A percentile compares a stretch with the other conserved stretches of the same genome.
Evolutionary conservation across 2,888 invertebrate genomes (phyloP).

Genomic region (Drosophila antonietae): DNA sequence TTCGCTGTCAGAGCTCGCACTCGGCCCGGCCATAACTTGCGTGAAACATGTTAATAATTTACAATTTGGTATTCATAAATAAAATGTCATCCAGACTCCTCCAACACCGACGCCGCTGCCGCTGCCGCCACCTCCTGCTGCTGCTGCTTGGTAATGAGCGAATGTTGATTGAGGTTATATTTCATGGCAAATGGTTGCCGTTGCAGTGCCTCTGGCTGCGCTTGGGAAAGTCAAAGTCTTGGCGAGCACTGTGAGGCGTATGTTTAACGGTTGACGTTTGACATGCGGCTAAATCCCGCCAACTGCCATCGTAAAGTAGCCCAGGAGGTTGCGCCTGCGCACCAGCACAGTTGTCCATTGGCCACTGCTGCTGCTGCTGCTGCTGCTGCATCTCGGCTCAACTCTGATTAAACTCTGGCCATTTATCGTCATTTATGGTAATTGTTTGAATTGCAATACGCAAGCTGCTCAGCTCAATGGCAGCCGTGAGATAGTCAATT

Average conservation of each 20-base stretch:
- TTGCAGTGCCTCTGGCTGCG: constrained; percentile 26
- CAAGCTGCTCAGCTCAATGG: constrained; percentile 40
- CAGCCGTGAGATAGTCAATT: constrained; percentile 16
- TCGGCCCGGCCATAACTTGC: constrained; percentile 77
- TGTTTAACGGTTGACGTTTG: constrained; percentile 69
- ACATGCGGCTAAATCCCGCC: constrained; percentile 60
- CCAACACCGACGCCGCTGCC: constrained; percentile 37
- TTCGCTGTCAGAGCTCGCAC: constrained; percentile 55
- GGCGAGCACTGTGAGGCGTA: constrained; percentile 37
- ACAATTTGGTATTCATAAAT: constrained; percentile 85
- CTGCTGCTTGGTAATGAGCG: constrained; percentile 71
- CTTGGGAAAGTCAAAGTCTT: constrained; percentile 62
- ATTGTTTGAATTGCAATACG: constrained; percentile 69
- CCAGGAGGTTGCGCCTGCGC: constrained; percentile 55
- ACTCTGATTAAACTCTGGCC: constrained; percentile 67
- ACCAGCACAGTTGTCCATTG: constrained; percentile 5
- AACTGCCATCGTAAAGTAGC: constrained; percentile 47
- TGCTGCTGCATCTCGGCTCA: constrained; percentile 31
- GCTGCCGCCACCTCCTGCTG: background rate
- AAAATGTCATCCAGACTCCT: constrained; percentile 80
- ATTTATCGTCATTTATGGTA: constrained; percentile 79
- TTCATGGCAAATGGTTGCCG: constrained; percentile 78
- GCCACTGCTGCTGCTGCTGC: constrained; percentile 2
- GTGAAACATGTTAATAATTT: constrained; percentile 84
- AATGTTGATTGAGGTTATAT: constrained; percentile 84